phyloP scores from a whole-genome alignment of 2,888 invertebrate genomes.

The Melieria picta region DNA sequence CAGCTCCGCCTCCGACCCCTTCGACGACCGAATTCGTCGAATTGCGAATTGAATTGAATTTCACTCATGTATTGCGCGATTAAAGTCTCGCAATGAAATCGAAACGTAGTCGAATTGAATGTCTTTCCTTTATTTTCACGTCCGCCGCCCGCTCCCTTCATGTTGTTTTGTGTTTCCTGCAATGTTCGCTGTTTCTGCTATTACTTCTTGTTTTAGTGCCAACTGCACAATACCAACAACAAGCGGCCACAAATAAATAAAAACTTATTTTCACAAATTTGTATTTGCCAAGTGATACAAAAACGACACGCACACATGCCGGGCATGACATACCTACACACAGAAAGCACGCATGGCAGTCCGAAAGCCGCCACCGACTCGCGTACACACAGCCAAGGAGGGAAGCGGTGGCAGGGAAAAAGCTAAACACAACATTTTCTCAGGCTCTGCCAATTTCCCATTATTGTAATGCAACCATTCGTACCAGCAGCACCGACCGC shows the following conservation, averaged over 20 bases:
- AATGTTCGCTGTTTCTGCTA: not conserved
- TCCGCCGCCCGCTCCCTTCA: not conserved
- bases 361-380: not conserved
- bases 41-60: not conserved
- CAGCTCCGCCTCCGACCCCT: no score
- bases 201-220: no score
- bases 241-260: not conserved
- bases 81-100: slow-evolving; percentile 21
- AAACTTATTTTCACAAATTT: not conserved
- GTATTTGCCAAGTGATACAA: not conserved
- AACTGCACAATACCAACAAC: not conserved
- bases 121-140: not conserved
- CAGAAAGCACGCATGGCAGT: not conserved
- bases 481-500: slow-evolving; percentile 26
- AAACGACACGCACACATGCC: not conserved
- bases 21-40: no score
- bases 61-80: not conserved
- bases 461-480: slow-evolving; percentile 31
- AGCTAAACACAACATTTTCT: slow-evolving; percentile 19
- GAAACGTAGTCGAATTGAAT: slow-evolving; percentile 12
- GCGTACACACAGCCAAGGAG: not conserved
- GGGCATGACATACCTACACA: slow-evolving; percentile 6
- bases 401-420: slow-evolving; percentile 13
- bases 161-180: not conserved
- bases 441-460: slow-evolving; percentile 27